Evolutionary conservation across 2,888 invertebrate genomes (phyloP).

Genomic region (Volucella zonaria): DNA sequence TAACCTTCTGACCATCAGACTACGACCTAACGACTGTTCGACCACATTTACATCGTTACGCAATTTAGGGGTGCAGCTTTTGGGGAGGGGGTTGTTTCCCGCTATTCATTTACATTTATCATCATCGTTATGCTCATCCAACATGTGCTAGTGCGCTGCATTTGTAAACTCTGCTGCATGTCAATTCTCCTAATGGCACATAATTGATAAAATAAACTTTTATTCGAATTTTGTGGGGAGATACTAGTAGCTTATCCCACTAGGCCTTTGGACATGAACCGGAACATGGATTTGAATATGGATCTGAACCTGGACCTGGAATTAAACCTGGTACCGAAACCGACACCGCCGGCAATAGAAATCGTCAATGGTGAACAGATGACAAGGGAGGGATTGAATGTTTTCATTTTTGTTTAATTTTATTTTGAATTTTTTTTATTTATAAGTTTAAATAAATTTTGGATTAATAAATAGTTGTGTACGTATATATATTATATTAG

Average conservation of each 20-base stretch:
- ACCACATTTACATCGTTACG: too few species aligned
- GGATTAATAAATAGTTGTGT: constrained; percentile 4
- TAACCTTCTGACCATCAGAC: too few species aligned
- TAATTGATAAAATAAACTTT: constrained; percentile 72
- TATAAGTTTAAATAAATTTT: constrained; percentile 20
- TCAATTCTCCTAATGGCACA: constrained; percentile 59
- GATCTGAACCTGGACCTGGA: too few species aligned
- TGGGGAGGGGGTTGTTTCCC: constrained; percentile 1
- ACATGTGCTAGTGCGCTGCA: not conserved
- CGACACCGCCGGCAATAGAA: constrained; percentile 56
- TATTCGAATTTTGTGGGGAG: constrained; percentile 43
- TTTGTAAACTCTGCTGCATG: constrained; percentile 44
- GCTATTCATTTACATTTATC: constrained; percentile 40
- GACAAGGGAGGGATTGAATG: not conserved
- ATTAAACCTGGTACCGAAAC: constrained; percentile 42
- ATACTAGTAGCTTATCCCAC: constrained; percentile 1
- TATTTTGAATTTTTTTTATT: constrained; percentile 27
- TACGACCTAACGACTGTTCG: too few species aligned
- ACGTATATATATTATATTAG: too few species aligned
- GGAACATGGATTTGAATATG: too few species aligned
- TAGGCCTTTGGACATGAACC: not conserved
- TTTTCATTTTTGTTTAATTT: not conserved
- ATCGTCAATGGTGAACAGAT: constrained; percentile 39
- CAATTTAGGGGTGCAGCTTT: constrained; percentile 37
- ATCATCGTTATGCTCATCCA: constrained; percentile 41